Conservation (phyloP, 2,797 vertebrate genomes). For the Sebastes iracundus region DNA sequence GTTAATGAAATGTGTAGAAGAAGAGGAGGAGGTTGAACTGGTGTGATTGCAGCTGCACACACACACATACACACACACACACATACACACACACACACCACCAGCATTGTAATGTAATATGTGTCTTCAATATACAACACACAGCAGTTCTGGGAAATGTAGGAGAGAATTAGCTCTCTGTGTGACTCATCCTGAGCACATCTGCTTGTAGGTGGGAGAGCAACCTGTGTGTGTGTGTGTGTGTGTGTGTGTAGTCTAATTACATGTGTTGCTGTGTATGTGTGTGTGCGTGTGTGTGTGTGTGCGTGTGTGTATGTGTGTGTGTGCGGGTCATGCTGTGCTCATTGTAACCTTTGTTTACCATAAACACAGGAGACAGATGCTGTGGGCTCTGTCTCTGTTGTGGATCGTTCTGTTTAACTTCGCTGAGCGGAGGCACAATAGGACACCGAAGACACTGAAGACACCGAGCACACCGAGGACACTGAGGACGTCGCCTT, state of each 20-base stretch:
- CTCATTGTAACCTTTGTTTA: constrained; percentile 56
- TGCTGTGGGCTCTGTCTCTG: constrained; percentile 40
- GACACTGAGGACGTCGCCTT: background rate
- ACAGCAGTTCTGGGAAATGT: constrained; percentile 20
- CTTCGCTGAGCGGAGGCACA: constrained; percentile 22
- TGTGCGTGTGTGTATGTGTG: background rate
- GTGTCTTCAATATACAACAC: background rate
- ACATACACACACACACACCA: background rate
- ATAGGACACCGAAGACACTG: constrained; percentile 7
- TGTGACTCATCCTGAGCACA: constrained; percentile 59
- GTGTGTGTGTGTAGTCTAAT: constrained; percentile 13
- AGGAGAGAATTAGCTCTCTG: constrained; percentile 3
- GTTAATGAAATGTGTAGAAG: background rate
- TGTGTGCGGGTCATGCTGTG: constrained; percentile 7
- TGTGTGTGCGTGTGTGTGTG: background rate
- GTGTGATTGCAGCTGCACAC: background rate
- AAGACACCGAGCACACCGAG: constrained; percentile 1
- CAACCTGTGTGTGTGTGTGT: background rate
- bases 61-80: background rate
- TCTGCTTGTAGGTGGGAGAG: constrained; percentile 43
- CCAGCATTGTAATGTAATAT: background rate
- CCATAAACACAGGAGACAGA: constrained; percentile 58
- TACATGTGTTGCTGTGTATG: constrained; percentile 24
- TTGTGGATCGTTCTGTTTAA: constrained; percentile 48
- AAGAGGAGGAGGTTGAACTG: background rate